phyloP scores from a whole-genome alignment of 2,113 vertebrate species.

The Genyomyrus donnyi region DNA sequence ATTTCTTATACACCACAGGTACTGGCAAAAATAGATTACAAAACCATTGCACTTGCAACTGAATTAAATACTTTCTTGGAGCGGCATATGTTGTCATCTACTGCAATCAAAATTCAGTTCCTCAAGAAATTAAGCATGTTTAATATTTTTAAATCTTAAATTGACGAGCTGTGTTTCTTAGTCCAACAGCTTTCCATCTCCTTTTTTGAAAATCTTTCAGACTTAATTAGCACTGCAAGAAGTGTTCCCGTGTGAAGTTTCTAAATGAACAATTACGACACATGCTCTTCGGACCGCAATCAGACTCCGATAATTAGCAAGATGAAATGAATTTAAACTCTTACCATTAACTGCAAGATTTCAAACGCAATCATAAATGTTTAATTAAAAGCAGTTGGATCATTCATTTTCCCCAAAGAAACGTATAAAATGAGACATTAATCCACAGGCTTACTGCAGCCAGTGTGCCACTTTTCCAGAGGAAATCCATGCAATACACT shows the following conservation, averaged over 20 bases:
- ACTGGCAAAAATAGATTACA: background rate
- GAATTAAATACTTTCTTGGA: background rate
- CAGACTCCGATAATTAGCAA: conserved; percentile 58
- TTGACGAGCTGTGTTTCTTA: background rate
- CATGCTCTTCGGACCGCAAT: conserved; percentile 15
- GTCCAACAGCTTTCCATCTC: background rate
- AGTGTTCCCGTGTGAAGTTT: background rate
- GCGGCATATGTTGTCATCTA: background rate
- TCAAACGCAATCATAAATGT: conserved; percentile 55
- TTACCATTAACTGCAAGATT: conserved; percentile 52
- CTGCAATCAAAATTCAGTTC: background rate
- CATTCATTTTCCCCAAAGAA: conserved; percentile 53
- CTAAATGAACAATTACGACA: background rate
- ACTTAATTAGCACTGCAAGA: conserved; percentile 44
- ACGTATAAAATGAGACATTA: conserved; percentile 62
- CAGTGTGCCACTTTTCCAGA: conserved; percentile 17
- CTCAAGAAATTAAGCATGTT: background rate
- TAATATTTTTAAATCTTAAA: background rate
- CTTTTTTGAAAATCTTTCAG: conserved; percentile 45
- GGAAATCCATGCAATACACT: conserved; percentile 23
- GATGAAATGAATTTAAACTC: conserved; percentile 63
- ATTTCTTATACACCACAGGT: background rate
- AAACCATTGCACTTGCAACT: background rate
- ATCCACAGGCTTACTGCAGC: conserved; percentile 43
- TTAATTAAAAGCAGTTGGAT: conserved; percentile 70